Conservation (phyloP, 2,113 vertebrate species). For the Cyprinus carpio region DNA sequence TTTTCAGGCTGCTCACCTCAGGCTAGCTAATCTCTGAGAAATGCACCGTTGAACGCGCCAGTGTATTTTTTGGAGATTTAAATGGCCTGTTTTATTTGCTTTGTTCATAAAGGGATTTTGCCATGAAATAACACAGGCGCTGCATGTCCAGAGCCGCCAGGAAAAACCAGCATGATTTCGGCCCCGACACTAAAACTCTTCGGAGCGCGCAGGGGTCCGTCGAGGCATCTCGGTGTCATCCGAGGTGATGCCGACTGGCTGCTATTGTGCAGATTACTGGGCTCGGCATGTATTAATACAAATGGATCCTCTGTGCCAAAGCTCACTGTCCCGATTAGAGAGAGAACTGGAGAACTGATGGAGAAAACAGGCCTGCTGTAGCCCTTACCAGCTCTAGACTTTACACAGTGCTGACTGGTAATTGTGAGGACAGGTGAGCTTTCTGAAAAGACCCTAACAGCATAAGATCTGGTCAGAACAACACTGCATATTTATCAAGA, state of each 20-base stretch:
- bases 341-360: neutral
- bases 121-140: conserved; percentile 48
- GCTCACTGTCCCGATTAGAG: neutral
- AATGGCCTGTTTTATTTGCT: conserved; percentile 59
- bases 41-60: conserved; percentile 52
- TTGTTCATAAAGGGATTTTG: conserved; percentile 51
- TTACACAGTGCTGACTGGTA: neutral
- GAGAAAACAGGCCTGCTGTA: neutral
- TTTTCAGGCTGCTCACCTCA: conserved; percentile 42
- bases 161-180: conserved; percentile 44
- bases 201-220: neutral
- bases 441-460: neutral
- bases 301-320: conserved; percentile 12
- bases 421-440: neutral
- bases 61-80: conserved; percentile 71
- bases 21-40: conserved; percentile 58
- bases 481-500: neutral
- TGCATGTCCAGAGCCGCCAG: conserved; percentile 17
- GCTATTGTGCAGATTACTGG: conserved; percentile 2
- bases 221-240: conserved; percentile 49
- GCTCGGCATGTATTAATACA: conserved; percentile 4
- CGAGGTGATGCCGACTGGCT: conserved; percentile 53
- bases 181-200: conserved; percentile 62
- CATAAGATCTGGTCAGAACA: neutral
- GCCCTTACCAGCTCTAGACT: neutral